Evolutionary conservation across 2,888 invertebrate genomes (phyloP).

Genomic region (Melanchra persicariae): DNA sequence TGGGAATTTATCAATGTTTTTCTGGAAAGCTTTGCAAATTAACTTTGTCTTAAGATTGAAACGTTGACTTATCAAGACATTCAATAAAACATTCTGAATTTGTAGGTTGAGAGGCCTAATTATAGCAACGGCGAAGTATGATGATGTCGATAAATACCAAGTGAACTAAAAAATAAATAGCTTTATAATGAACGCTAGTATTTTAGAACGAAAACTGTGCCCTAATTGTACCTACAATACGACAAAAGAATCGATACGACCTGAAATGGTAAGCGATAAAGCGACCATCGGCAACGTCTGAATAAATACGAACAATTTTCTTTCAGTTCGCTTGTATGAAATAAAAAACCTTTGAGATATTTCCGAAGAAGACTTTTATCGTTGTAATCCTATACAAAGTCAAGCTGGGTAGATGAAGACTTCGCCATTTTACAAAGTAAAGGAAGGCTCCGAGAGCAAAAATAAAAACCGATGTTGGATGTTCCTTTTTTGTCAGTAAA

Average conservation of each 20-base stretch:
- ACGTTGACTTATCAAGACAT: background rate
- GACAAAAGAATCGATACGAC: conserved; percentile 42
- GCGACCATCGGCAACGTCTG: conserved; percentile 33
- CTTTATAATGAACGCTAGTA: conserved; percentile 33
- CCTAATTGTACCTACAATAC: conserved; percentile 27
- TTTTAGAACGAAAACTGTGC: conserved; percentile 22
- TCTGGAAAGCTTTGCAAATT: conserved; percentile 7
- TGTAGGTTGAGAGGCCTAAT: conserved; percentile 4
- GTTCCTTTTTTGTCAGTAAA: conserved; percentile 49
- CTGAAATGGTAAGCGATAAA: conserved; percentile 29
- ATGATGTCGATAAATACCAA: conserved; percentile 6
- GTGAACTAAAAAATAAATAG: conserved; percentile 20
- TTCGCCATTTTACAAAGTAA: conserved; percentile 71
- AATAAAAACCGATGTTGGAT: conserved; percentile 45
- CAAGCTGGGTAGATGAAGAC: conserved; percentile 66
- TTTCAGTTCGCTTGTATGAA: conserved; percentile 40
- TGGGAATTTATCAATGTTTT: conserved; percentile 19
- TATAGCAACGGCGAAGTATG: background rate
- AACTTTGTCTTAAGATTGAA: background rate
- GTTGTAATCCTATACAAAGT: conserved; percentile 75
- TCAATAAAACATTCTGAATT: background rate
- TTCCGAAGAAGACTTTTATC: conserved; percentile 72
- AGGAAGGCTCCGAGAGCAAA: conserved; percentile 67
- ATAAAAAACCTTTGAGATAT: conserved; percentile 67
- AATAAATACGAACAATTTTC: conserved; percentile 51